phyloP scores from a whole-genome alignment of 1,140 invertebrate species.

The Apocrypta bakeri region DNA sequence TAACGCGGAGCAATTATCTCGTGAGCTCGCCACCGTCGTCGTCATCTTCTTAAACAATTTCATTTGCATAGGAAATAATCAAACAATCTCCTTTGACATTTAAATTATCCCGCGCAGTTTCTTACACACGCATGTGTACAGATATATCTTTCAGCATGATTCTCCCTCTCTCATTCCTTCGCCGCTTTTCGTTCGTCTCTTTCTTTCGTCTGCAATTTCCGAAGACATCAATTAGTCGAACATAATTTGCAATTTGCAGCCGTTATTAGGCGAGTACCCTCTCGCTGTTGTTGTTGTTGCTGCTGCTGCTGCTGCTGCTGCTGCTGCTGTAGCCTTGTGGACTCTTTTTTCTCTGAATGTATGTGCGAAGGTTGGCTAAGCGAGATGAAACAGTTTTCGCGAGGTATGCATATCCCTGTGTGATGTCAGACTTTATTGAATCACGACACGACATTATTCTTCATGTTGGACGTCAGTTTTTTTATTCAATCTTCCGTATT shows the following conservation, averaged over 20 bases:
- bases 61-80: constrained; percentile 74
- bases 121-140: constrained; percentile 16
- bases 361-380: background rate
- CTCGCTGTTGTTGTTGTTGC: constrained; percentile 3
- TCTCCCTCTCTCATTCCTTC: constrained; percentile 30
- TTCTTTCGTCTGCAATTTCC: constrained; percentile 60
- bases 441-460: background rate
- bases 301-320: too few relatives aligned
- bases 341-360: background rate
- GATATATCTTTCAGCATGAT: constrained; percentile 15
- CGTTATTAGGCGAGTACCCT: constrained; percentile 40
- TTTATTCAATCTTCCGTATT: constrained; percentile 7
- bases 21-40: constrained; percentile 30
- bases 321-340: background rate
- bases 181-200: constrained; percentile 43
- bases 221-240: constrained; percentile 61
- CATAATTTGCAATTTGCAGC: constrained; percentile 61
- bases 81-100: constrained; percentile 74
- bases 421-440: background rate
- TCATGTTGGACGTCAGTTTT: constrained; percentile 6
- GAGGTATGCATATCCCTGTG: background rate
- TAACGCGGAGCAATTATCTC: constrained; percentile 67
- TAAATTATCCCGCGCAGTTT: constrained; percentile 62
- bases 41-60: constrained; percentile 69
- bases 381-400: background rate